Evolutionary conservation across 2,888 invertebrate genomes (phyloP).

Genomic region (Frankliniella intonsa): DNA sequence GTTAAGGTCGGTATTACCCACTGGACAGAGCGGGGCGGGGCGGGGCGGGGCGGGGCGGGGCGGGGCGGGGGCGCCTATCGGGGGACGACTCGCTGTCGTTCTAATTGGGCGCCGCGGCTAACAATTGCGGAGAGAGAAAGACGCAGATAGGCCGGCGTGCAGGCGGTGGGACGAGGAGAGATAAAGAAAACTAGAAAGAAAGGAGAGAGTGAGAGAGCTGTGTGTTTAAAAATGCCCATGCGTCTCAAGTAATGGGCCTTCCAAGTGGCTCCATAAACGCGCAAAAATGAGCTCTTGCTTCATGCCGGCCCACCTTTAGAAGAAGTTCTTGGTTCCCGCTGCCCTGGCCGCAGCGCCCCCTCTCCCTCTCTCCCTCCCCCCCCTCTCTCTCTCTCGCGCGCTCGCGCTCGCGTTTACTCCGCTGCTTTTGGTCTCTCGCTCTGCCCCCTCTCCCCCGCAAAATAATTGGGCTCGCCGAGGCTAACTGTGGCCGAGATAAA

Average conservation of each 20-base stretch:
- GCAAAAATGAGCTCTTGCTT: background rate
- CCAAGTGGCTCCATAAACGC: conserved; percentile 2
- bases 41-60: background rate
- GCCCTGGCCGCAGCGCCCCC: background rate
- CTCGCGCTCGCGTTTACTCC: background rate
- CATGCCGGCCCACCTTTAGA: background rate
- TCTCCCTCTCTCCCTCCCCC: background rate
- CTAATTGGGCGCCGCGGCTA: background rate
- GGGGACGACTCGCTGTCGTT: background rate
- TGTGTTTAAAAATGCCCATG: background rate
- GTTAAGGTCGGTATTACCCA: background rate
- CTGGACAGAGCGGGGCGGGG: background rate
- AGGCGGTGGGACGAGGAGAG: background rate
- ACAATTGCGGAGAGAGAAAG: background rate
- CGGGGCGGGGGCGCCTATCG: background rate
- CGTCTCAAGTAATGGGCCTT: background rate
- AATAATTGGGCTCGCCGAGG: background rate
- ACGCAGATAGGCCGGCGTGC: background rate
- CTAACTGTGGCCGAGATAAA: too few species aligned
- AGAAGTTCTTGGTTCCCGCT: background rate
- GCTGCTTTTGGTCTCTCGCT: too few species aligned
- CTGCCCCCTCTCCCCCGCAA: background rate
- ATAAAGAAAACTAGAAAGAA: too few species aligned
- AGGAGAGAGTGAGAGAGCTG: too few species aligned
- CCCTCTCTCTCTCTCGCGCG: background rate